A percentile compares a stretch with the other conserved stretches of the same genome.
These are phyloP conservation scores for Leptopilina myrica DNA, from an alignment of 2,888 invertebrate species.

Conservation along the genomic window DNA sequence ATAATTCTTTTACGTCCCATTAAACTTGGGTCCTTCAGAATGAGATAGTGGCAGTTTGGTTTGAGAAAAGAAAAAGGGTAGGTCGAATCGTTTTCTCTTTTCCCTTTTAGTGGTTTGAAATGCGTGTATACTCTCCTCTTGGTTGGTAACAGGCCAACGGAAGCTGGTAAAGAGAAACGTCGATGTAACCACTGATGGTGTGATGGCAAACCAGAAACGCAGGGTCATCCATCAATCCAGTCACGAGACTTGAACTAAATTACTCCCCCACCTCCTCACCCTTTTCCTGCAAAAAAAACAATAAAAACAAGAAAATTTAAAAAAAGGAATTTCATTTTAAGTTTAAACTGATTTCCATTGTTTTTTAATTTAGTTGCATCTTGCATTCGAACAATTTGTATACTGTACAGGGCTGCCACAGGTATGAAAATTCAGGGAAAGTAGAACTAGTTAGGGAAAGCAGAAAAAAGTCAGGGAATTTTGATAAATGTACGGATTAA, in stretches of 20 bases:
- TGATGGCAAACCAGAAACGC: constrained; percentile 28
- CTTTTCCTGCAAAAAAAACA: too few relatives aligned
- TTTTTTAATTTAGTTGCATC: too few relatives aligned
- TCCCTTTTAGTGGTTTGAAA: constrained; percentile 3
- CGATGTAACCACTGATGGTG: constrained; percentile 25
- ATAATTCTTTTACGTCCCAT: constrained; percentile 33
- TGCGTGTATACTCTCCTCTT: constrained; percentile 18
- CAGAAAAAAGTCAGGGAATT: too few relatives aligned
- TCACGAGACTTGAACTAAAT: constrained; percentile 5
- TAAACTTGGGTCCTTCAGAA: constrained; percentile 26
- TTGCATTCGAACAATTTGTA: too few relatives aligned
- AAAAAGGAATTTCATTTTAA: too few relatives aligned
- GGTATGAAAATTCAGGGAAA: too few relatives aligned
- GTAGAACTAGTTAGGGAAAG: too few relatives aligned
- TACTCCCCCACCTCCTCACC: neutral
- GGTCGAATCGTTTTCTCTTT: constrained; percentile 25
- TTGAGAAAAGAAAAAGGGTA: neutral
- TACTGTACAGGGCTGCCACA: too few relatives aligned
- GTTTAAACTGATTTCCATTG: too few relatives aligned
- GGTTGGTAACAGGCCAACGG: constrained; percentile 24
- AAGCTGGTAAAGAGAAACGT: constrained; percentile 15
- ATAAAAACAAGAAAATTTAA: too few relatives aligned
- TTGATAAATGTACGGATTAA: too few relatives aligned
- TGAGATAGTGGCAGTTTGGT: constrained; percentile 33
- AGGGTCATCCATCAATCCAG: constrained; percentile 27